Conservation (phyloP, 92 coral and sea anemone genomes). For the Epizoanthus rinbou region DNA sequence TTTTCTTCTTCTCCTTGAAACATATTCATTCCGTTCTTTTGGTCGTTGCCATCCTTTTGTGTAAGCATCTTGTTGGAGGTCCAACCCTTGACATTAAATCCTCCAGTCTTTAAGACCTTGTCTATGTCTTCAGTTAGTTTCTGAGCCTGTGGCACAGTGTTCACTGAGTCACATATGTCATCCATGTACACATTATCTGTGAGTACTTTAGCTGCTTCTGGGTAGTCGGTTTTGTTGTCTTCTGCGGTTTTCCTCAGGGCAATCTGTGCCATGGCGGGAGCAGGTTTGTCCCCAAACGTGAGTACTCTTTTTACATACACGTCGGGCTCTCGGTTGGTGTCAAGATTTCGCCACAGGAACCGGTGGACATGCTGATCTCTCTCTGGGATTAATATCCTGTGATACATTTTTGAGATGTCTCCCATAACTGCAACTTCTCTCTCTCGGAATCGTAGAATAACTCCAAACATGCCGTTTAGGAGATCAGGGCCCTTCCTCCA, state of each 20-base stretch:
- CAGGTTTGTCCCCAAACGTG: constrained; percentile 74
- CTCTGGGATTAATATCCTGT: constrained; percentile 43
- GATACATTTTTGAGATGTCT: constrained; percentile 59
- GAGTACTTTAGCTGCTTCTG: constrained; percentile 63
- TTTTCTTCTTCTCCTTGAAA: constrained; percentile 45
- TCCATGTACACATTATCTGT: constrained; percentile 66
- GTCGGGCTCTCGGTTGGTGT: constrained; percentile 42
- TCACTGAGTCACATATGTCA: constrained; percentile 59
- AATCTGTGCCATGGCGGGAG: constrained; percentile 65
- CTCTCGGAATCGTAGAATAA: constrained; percentile 62
- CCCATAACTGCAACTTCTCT: constrained; percentile 46
- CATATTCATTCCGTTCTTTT: background rate
- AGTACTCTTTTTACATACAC: constrained; percentile 43
- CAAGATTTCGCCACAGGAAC: constrained; percentile 41
- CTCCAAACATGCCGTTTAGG: constrained; percentile 53
- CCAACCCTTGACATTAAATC: constrained; percentile 33
- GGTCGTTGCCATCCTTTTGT: background rate
- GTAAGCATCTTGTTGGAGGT: constrained; percentile 18
- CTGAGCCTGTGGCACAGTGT: background rate
- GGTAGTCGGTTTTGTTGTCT: constrained; percentile 34
- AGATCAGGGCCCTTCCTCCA: constrained; percentile 60
- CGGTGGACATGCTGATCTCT: constrained; percentile 53
- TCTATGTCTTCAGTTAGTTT: background rate
- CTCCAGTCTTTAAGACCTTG: constrained; percentile 1
- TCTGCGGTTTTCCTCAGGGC: constrained; percentile 65